phyloP scores from a whole-genome alignment of 1,140 invertebrate species.

The Myzus persicae region DNA sequence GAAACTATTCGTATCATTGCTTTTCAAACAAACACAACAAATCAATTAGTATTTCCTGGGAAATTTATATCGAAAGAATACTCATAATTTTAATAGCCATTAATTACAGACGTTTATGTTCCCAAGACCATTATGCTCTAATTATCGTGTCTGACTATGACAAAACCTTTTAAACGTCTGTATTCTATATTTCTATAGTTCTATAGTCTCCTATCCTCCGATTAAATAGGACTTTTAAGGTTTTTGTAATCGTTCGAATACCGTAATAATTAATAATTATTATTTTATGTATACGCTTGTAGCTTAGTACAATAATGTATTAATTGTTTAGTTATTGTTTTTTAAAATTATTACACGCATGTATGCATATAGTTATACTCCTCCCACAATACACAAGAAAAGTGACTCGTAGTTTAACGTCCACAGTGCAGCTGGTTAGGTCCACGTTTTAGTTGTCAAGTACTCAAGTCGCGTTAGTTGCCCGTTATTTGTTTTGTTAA shows the following conservation, averaged over 20 bases:
- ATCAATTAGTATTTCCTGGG: constrained; percentile 47
- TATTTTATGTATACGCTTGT: not conserved
- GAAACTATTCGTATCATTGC: constrained; percentile 22
- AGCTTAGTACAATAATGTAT: not conserved
- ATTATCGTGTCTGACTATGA: not conserved
- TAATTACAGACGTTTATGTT: constrained; percentile 13
- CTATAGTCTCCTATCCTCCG: not conserved
- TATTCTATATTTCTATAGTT: no score
- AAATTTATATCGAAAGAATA: constrained; percentile 27
- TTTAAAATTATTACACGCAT: not conserved
- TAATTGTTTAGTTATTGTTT: not conserved
- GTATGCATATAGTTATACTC: not conserved
- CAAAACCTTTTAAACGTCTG: not conserved
- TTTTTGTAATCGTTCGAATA: not conserved
- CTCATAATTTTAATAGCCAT: not conserved
- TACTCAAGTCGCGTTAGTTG: not conserved
- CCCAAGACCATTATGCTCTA: constrained; percentile 16
- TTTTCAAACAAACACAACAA: constrained; percentile 14
- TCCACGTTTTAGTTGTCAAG: not conserved
- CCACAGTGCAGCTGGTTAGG: not conserved
- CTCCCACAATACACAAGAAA: not conserved
- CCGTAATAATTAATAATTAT: not conserved
- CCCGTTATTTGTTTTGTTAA: not conserved
- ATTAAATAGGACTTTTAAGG: not conserved
- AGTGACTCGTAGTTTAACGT: not conserved